Conservation (phyloP, 1,140 invertebrate genomes). For the Bombus fervidus region DNA sequence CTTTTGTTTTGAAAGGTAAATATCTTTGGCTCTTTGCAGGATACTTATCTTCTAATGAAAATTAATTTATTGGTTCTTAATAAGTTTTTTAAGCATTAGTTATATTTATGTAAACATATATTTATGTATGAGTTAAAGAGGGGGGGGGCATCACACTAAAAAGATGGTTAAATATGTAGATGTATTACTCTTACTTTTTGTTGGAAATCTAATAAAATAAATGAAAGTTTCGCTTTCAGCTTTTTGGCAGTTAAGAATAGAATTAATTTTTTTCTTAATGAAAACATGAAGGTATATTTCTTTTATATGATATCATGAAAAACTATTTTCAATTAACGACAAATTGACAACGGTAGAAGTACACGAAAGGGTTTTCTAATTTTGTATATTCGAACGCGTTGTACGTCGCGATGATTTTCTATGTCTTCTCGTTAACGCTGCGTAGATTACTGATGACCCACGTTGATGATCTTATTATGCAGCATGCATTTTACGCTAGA, state of each 20-base stretch:
- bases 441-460: conserved; percentile 33
- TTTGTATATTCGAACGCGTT: background rate
- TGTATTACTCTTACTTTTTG: background rate
- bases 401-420: conserved; percentile 2
- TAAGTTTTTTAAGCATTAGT: background rate
- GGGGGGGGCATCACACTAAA: too few species aligned
- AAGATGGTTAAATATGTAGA: too few species aligned
- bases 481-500: conserved; percentile 7
- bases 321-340: background rate
- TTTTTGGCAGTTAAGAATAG: background rate
- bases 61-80: background rate
- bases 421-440: conserved; percentile 21
- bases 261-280: background rate
- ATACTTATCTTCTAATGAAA: background rate
- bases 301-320: background rate
- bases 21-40: background rate
- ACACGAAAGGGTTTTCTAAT: background rate
- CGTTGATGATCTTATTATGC: conserved; percentile 31
- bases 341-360: background rate
- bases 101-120: background rate
- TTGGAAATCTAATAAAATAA: background rate
- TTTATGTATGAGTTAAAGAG: background rate
- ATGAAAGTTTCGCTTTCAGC: background rate
- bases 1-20: background rate
- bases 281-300: too few species aligned